Conservation (phyloP, 2,113 vertebrate species). For the Dicerorhinus sumatrensis region DNA sequence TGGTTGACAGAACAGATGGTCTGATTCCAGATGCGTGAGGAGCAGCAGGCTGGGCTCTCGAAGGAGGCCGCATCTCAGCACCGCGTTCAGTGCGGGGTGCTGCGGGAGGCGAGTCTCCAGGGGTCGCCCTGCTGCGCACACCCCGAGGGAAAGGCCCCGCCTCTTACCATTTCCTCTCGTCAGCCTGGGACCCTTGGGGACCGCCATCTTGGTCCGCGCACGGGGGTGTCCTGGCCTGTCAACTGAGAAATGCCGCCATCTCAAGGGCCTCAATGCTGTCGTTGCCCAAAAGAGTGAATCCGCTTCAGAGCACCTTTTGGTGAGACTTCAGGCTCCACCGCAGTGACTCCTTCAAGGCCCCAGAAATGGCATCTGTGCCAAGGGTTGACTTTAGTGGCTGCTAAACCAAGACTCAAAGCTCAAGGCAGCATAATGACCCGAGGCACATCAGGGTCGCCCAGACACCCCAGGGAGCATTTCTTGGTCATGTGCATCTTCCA, state of each 20-base stretch:
- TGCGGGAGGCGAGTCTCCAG: rapidly evolving
- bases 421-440: not conserved
- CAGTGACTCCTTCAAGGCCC: not conserved
- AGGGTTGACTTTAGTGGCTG: not conserved
- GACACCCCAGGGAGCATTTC: slow-evolving; percentile 63
- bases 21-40: too few species aligned
- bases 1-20: not conserved
- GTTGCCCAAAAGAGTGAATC: not conserved
- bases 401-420: not conserved
- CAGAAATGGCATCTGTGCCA: not conserved
- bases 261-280: not conserved
- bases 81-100: rapidly evolving
- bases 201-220: not conserved
- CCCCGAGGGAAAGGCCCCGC: not conserved
- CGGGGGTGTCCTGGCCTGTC: not conserved
- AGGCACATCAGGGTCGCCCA: slow-evolving; percentile 62
- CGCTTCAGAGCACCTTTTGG: not conserved
- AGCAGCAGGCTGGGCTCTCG: too few species aligned
- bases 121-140: not conserved
- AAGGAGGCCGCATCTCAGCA: not conserved
- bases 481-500: not conserved
- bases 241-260: not conserved
- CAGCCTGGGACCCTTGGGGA: not conserved
- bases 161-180: not conserved
- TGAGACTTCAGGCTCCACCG: not conserved